These are phyloP conservation scores for Solenopsis invicta DNA, from an alignment of 1,140 invertebrate genomes.

Conservation along the genomic window DNA sequence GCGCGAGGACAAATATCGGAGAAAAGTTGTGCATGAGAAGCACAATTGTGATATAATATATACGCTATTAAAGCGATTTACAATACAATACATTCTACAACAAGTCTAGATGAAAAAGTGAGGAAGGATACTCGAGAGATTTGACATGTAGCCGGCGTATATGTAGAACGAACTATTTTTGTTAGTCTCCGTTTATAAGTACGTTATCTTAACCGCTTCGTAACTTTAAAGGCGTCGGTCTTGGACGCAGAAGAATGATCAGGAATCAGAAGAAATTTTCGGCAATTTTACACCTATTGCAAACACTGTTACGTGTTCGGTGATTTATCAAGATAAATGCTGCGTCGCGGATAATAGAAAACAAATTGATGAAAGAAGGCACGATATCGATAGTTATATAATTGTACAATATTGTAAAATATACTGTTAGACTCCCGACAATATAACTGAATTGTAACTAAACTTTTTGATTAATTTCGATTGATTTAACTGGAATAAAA, in stretches of 20 bases:
- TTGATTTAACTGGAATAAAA: background rate
- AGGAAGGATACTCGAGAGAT: conserved; percentile 9
- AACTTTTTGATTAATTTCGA: background rate
- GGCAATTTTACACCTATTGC: background rate
- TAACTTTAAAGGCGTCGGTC: conserved; percentile 35
- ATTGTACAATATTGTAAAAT: conserved; percentile 11
- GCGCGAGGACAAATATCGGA: background rate
- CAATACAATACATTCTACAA: conserved; percentile 31
- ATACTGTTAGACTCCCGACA: conserved; percentile 7
- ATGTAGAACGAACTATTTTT: conserved; percentile 59
- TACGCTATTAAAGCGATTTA: conserved; percentile 41
- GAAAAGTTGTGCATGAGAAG: background rate
- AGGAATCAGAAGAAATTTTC: conserved; percentile 4
- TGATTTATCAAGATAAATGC: background rate
- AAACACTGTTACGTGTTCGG: background rate
- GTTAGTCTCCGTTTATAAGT: conserved; percentile 34
- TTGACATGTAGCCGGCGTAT: background rate
- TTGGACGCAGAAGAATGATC: conserved; percentile 60
- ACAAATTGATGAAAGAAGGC: conserved; percentile 1
- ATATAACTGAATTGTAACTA: background rate
- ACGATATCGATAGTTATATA: background rate
- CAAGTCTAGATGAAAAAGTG: conserved; percentile 8
- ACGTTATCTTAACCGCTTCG: background rate
- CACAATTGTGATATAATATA: conserved; percentile 44
- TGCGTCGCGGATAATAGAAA: conserved; percentile 2